Evolutionary conservation across 2,888 invertebrate species (phyloP), one percentile per base, ranked within the genome.

Genomic region (Melanostoma mellinum): DNA sequence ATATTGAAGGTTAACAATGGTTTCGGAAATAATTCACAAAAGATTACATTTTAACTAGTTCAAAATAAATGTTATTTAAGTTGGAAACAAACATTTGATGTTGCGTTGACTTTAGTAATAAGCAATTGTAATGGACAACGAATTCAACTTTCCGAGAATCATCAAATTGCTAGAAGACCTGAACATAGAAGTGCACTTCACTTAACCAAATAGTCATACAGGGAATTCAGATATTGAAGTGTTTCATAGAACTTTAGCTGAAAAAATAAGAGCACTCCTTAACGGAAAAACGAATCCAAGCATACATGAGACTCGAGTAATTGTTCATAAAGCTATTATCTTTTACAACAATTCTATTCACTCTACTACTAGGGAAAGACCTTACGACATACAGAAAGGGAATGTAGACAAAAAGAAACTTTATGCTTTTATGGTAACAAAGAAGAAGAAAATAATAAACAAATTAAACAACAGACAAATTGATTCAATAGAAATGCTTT

Each of bases 161-260:
- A 46, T 46, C 10, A 46, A 46, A 46, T 0, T 46, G 20, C 6
- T 46, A 46, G 46, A 46, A 46, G 46, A 46, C 10, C 46, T n/a
- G 6, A 20, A 46, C 4, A 46, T 46, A 46, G 46, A 46, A 46
- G n/a, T 46, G 6, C 46, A 20, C 20, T 46, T 46, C 6, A 46
- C 46, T 46, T 10, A 20, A 48, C 4, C 10, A 48, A 3, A 30
- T 5, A 48, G 10, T 48, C 20, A 20, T 20, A 20, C 20, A 20
- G 20, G 20, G 20, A 20, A 20, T 20, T 20, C 20, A 20, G 20
- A 20, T 20, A 20, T 20, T 20, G 20, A 20, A 60, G 9, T 60
- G 46, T 46, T 30, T 60, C 3, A 60, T 46, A 33, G 60, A 46
- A 46, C 60, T 8, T 44, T 60, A 30, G 58, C 58, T 33, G 32